phyloP scores from a whole-genome alignment of 2,113 vertebrate genomes.

The Poecilia latipinna region DNA sequence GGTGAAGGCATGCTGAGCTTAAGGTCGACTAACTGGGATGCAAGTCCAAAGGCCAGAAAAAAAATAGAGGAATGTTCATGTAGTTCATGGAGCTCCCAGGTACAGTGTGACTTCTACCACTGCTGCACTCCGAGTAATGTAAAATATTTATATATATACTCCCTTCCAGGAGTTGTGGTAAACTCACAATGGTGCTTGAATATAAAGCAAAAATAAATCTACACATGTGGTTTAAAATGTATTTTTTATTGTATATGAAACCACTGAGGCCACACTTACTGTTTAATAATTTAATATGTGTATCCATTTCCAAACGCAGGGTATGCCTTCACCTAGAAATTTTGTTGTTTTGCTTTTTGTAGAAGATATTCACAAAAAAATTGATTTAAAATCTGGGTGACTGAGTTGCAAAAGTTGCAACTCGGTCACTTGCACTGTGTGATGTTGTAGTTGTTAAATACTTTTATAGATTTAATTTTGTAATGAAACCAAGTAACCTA shows the following conservation, averaged over 20 bases:
- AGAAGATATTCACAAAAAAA: neutral
- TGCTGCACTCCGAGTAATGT: neutral
- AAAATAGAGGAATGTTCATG: slow-evolving; percentile 18
- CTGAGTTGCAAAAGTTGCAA: too few relatives aligned
- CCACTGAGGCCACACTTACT: neutral
- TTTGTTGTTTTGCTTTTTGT: neutral
- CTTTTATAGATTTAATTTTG: neutral
- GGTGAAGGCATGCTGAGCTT: slow-evolving; percentile 24
- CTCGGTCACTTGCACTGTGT: neutral
- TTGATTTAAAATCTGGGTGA: neutral
- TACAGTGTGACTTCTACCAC: slow-evolving; percentile 9
- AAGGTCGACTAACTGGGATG: slow-evolving; percentile 24
- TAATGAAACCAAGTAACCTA: neutral
- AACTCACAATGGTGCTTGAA: neutral
- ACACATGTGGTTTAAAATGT: neutral
- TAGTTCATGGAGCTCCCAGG: slow-evolving; percentile 19
- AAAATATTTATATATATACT: neutral
- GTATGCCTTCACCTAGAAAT: neutral
- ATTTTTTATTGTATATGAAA: neutral
- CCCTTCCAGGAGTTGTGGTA: slow-evolving; percentile 4
- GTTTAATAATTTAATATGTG: neutral
- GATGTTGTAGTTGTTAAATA: neutral
- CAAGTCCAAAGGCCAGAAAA: slow-evolving; percentile 29
- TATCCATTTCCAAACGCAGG: neutral
- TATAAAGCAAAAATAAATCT: neutral